Evolutionary conservation across 2,888 invertebrate genomes (phyloP).

Genomic region (Caenorhabditis japonica): DNA sequence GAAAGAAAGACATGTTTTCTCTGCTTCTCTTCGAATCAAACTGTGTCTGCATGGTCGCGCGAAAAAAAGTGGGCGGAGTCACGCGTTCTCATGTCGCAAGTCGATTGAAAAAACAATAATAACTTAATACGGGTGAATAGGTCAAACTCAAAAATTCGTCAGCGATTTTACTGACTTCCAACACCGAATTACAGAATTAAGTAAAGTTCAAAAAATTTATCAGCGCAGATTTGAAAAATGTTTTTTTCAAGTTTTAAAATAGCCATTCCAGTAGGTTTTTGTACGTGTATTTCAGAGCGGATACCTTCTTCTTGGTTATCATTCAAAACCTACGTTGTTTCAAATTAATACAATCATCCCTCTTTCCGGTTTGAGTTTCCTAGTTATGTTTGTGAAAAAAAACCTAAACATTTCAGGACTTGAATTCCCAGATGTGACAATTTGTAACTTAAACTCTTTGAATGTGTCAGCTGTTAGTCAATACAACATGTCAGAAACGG

Average conservation of each 20-base stretch:
- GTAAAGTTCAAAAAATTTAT: background rate
- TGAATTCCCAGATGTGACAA: conserved; percentile 64
- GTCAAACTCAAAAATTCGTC: too few species aligned
- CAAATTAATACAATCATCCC: conserved; percentile 66
- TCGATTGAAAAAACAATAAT: background rate
- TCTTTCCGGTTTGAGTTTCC: conserved; percentile 25
- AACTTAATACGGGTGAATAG: too few species aligned
- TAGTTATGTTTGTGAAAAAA: background rate
- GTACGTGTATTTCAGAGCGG: conserved; percentile 67
- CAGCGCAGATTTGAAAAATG: background rate
- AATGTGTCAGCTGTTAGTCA: conserved; percentile 16
- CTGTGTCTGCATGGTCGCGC: too few species aligned
- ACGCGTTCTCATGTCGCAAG: too few species aligned
- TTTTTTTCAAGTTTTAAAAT: too few species aligned
- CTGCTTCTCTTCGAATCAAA: too few species aligned
- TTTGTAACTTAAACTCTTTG: conserved; percentile 42
- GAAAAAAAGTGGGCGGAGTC: too few species aligned
- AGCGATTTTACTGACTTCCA: too few species aligned
- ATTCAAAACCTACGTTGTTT: conserved; percentile 67
- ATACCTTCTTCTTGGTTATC: conserved; percentile 64
- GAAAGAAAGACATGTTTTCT: too few species aligned
- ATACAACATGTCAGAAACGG: background rate
- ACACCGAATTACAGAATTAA: too few species aligned
- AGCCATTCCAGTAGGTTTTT: too few species aligned
- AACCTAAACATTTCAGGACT: conserved; percentile 38